These are phyloP conservation scores for Myripristis murdjan DNA, from an alignment of 2,797 vertebrate genomes.

Conservation along the genomic window DNA sequence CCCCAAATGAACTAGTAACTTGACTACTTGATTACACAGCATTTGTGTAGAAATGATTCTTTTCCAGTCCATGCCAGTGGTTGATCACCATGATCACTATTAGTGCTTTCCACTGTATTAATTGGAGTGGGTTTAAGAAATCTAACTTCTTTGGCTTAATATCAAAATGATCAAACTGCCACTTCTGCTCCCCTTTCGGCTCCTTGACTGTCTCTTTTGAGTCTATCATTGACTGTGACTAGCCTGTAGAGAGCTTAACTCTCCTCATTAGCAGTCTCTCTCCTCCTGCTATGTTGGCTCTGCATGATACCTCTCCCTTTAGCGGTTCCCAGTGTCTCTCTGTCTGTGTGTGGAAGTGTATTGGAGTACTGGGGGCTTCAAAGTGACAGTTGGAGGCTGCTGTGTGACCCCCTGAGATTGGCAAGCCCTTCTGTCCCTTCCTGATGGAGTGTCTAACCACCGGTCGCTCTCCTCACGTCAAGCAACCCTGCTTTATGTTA, in stretches of 20 bases:
- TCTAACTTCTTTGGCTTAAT: constrained; percentile 28
- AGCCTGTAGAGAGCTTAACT: constrained; percentile 60
- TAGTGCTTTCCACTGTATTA: too few species aligned
- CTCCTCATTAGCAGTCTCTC: constrained; percentile 75
- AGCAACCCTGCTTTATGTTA: constrained; percentile 77
- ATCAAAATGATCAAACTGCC: constrained; percentile 46
- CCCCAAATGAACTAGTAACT: too few species aligned
- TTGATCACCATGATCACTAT: too few species aligned
- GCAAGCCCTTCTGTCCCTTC: constrained; percentile 79
- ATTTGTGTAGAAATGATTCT: too few species aligned
- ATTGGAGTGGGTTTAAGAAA: constrained; percentile 24
- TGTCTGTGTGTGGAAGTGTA: constrained; percentile 60
- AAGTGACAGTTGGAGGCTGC: constrained; percentile 81
- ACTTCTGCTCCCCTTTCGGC: constrained; percentile 54
- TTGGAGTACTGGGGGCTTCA: constrained; percentile 59
- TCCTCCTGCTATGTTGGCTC: constrained; percentile 68
- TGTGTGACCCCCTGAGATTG: constrained; percentile 79
- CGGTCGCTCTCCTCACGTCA: constrained; percentile 77
- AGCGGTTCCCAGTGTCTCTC: constrained; percentile 67
- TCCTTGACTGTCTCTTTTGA: constrained; percentile 60
- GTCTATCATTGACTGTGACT: constrained; percentile 62
- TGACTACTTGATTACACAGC: too few species aligned
- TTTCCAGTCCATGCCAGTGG: too few species aligned
- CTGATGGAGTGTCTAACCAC: constrained; percentile 83
- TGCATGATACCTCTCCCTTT: constrained; percentile 62